Conservation (phyloP, 2,797 vertebrate genomes). For the Coilia nasus region DNA sequence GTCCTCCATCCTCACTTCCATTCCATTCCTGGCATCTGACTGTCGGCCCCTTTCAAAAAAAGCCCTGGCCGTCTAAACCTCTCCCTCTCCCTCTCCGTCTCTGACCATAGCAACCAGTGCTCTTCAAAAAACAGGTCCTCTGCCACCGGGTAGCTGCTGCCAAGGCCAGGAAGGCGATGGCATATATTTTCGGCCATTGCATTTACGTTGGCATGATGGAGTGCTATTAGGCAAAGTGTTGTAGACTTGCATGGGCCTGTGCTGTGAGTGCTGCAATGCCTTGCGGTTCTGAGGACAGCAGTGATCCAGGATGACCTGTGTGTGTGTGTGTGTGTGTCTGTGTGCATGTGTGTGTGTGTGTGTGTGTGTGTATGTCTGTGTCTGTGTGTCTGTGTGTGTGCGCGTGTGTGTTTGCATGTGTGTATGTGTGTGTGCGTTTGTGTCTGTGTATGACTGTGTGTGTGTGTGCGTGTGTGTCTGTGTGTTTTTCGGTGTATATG, state of each 20-base stretch:
- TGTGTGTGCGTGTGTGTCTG: not conserved
- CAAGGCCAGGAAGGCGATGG: not conserved
- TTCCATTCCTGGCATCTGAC: slow-evolving; percentile 15
- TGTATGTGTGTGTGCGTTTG: slow-evolving; percentile 22
- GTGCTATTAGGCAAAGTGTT: slow-evolving; percentile 8
- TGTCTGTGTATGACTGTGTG: slow-evolving; percentile 21
- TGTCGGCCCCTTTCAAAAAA: slow-evolving; percentile 10
- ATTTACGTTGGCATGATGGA: slow-evolving; percentile 1
- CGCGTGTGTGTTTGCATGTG: slow-evolving; percentile 20
- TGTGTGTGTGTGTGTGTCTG: not conserved
- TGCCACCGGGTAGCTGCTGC: not conserved
- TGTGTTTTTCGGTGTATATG: too few species aligned
- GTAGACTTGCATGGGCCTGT: not conserved
- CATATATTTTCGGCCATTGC: not conserved
- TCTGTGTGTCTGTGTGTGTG: not conserved
- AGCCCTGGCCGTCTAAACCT: not conserved
- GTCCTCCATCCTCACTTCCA: not conserved
- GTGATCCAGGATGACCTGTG: not conserved
- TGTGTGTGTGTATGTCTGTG: slow-evolving; percentile 26
- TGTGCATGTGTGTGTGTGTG: not conserved
- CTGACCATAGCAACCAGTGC: not conserved
- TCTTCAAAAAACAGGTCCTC: not conserved
- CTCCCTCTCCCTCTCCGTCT: not conserved
- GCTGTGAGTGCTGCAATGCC: not conserved
- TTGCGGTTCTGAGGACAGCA: not conserved